Evolutionary conservation across 2,888 invertebrate genomes (phyloP).

Genomic region (Cerceris rybyensis): DNA sequence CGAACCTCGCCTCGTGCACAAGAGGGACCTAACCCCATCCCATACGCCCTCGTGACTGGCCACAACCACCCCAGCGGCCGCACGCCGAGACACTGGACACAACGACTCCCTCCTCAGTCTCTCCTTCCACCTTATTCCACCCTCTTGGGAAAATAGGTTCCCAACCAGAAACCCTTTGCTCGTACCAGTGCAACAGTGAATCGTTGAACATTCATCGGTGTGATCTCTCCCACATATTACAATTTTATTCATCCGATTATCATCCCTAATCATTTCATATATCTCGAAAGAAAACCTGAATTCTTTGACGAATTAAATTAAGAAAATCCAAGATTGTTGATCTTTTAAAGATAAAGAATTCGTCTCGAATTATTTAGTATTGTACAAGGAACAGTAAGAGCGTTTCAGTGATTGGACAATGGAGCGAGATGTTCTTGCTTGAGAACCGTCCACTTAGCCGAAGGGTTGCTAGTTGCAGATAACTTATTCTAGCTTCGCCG

Average conservation of each 20-base stretch:
- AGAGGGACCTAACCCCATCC: conserved; percentile 78
- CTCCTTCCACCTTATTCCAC: conserved; percentile 77
- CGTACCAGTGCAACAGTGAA: conserved; percentile 51
- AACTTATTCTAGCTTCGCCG: conserved; percentile 77
- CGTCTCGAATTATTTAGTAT: neutral
- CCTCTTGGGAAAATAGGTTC: conserved; percentile 76
- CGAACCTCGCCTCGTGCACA: conserved; percentile 78
- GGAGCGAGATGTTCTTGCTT: conserved; percentile 65
- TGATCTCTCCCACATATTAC: too few relatives aligned
- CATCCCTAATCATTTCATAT: too few relatives aligned
- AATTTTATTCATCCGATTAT: too few relatives aligned
- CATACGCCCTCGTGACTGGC: conserved; percentile 78
- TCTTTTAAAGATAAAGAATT: too few relatives aligned
- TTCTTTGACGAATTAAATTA: too few relatives aligned
- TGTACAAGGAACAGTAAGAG: conserved; percentile 32
- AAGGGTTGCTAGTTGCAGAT: conserved; percentile 80
- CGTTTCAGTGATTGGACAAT: conserved; percentile 60
- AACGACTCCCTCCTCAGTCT: conserved; percentile 76
- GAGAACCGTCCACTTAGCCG: conserved; percentile 77
- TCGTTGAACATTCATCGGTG: conserved; percentile 9
- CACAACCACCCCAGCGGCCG: conserved; percentile 78
- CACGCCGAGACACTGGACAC: conserved; percentile 80
- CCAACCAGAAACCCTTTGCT: conserved; percentile 70
- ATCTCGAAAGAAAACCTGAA: too few relatives aligned
- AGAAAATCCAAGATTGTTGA: too few relatives aligned